These are phyloP conservation scores for Stictonetta naevosa DNA, from an alignment of 2,113 vertebrate genomes.

Conservation along the genomic window DNA sequence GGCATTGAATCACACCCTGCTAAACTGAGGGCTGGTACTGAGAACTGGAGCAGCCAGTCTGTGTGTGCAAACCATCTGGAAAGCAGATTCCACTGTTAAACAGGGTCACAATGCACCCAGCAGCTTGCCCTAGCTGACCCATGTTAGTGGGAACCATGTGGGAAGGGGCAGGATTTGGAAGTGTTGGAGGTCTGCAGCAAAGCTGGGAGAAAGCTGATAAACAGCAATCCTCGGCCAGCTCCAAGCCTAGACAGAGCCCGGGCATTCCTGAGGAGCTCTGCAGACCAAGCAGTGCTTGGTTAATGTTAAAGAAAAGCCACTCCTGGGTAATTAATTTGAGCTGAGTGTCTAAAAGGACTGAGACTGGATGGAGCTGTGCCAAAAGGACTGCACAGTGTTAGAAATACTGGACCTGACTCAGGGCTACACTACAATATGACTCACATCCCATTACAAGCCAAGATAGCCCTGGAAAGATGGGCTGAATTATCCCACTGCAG, in stretches of 20 bases:
- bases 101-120: conserved; percentile 3
- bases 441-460: conserved; percentile 38
- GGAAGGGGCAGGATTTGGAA: conserved; percentile 46
- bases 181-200: conserved; percentile 16
- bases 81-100: conserved; percentile 28
- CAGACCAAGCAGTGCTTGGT: conserved; percentile 47
- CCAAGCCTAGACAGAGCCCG: conserved; percentile 7
- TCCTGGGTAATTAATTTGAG: conserved; percentile 56
- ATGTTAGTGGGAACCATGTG: background rate
- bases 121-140: background rate
- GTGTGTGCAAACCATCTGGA: background rate
- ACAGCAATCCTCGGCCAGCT: conserved; percentile 20
- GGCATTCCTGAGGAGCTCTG: conserved; percentile 33
- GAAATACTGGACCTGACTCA: conserved; percentile 62
- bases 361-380: conserved; percentile 38
- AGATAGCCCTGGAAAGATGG: conserved; percentile 35
- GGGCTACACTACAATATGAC: conserved; percentile 46
- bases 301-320: conserved; percentile 45
- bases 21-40: background rate
- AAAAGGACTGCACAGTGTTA: conserved; percentile 55
- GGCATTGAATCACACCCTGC: background rate
- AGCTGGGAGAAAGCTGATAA: conserved; percentile 40
- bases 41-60: background rate
- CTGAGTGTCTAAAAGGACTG: conserved; percentile 29
- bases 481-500: conserved; percentile 2